A percentile compares a stretch with the other conserved stretches of the same genome.
phyloP scores from a whole-genome alignment of 2,888 invertebrate species.

The Ellobium chinense region DNA sequence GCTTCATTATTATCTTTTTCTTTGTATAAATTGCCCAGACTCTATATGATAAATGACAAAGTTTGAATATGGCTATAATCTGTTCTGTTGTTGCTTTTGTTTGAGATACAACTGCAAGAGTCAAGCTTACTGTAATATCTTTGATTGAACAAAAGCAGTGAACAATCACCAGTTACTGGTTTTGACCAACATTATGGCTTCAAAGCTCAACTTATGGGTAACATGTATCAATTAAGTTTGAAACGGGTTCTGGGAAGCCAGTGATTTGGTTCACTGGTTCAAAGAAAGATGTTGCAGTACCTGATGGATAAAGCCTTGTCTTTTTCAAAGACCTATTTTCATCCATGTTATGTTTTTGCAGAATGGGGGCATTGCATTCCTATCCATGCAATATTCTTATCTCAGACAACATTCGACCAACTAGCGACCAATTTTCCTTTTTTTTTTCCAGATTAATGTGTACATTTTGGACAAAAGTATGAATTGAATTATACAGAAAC shows the following conservation, averaged over 20 bases:
- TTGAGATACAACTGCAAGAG: too few relatives aligned
- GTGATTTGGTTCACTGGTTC: neutral
- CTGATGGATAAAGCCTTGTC: neutral
- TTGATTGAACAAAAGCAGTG: too few relatives aligned
- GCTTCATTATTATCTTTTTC: too few relatives aligned
- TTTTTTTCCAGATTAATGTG: conserved; percentile 21
- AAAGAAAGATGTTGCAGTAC: neutral
- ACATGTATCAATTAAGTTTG: too few relatives aligned
- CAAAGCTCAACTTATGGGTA: too few relatives aligned
- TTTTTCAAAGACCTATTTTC: neutral
- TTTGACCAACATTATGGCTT: too few relatives aligned
- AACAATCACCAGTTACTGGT: too few relatives aligned
- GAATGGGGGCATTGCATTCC: conserved; percentile 21
- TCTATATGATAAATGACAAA: conserved; percentile 1
- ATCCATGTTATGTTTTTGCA: neutral
- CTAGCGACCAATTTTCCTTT: conserved; percentile 15
- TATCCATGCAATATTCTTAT: conserved; percentile 7
- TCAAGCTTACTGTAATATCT: too few relatives aligned
- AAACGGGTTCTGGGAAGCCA: too few relatives aligned
- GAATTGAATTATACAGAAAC: neutral
- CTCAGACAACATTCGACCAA: conserved; percentile 16
- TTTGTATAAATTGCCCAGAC: neutral
- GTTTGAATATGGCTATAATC: conserved; percentile 16
- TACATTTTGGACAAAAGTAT: conserved; percentile 20
- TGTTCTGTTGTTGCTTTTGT: neutral